Base-by-base conservation (phyloP, 2,113 vertebrate genomes). In the Melierax canorus region DNA sequence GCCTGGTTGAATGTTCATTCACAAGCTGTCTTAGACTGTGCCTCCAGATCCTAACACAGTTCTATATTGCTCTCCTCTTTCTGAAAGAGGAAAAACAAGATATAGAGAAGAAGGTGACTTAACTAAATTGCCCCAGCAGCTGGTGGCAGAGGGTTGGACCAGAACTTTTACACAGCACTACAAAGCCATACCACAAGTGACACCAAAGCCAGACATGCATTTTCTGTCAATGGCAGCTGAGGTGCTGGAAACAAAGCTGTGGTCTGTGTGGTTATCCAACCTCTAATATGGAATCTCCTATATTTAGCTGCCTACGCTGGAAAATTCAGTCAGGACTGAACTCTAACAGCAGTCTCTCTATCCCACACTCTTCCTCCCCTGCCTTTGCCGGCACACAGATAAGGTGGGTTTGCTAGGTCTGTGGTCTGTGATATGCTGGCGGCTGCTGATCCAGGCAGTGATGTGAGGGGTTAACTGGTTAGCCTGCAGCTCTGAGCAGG, bases 231-330 rank as follows among this genome's bases (percentile, higher is more conserved):
- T 36, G 43, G 80, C 86, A 97, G 95, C 43, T 60, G 56, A 85
- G 48, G 45, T 60, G 50, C 77, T 94, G 72, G 83, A 69, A 94
- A 92, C 39, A 90, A 90, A 93, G 72, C 66, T 41, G 12, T 48
- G 67, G 59, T 85, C 84, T 88, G 45, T 63, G 55, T 76, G 41
- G 48, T 86, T 90, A 94, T 50, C 78, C 75, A 94, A 12, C 20
- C 63, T 80, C 78, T 86, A 59, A 53, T 17, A 60, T 1, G 18
- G 74, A 64, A 88, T 81, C 50, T 78, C 58, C 83, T 94, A 87
- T 81, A 92, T 87, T 94, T 94, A 95, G 88, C 84, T 91, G 62
- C 59, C 84, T 93, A 55, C 17, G 10, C 22, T 66, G 75, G 73
- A 94, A 93, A 92, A 91, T 48, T 55, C 30, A 89, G 68, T 60